phyloP scores from a whole-genome alignment of 2,113 vertebrate genomes.

The Numida meleagris region DNA sequence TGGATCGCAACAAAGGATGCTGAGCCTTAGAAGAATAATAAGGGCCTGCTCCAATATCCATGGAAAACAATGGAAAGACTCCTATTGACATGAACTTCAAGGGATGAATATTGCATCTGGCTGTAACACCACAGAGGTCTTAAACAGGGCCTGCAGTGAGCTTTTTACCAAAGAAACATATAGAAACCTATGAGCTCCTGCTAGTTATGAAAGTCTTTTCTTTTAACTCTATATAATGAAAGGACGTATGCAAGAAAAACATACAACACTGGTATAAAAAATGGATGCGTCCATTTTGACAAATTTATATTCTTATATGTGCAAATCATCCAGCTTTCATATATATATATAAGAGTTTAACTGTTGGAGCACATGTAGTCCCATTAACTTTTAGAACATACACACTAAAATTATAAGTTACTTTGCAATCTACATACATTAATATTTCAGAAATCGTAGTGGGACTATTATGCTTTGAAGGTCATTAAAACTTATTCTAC shows the following conservation, averaged over 20 bases:
- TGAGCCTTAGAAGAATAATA: not conserved
- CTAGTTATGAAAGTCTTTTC: not conserved
- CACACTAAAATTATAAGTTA: not conserved
- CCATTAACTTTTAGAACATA: not conserved
- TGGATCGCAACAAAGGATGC: slow-evolving; percentile 1
- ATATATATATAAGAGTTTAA: not conserved
- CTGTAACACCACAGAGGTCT: not conserved
- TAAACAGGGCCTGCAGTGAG: not conserved
- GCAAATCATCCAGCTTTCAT: not conserved
- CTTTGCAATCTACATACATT: not conserved
- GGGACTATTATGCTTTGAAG: not conserved
- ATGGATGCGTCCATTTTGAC: not conserved
- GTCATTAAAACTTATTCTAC: not conserved
- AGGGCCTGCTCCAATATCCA: not conserved
- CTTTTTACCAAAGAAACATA: not conserved
- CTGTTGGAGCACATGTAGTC: not conserved
- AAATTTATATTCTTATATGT: not conserved
- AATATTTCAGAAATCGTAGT: not conserved
- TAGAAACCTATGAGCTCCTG: not conserved
- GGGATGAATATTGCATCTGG: not conserved
- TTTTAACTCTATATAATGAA: not conserved
- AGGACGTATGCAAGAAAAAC: not conserved
- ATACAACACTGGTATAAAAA: not conserved
- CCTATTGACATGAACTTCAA: not conserved
- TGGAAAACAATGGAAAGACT: slow-evolving; percentile 21